phyloP scores from a whole-genome alignment of 2,888 invertebrate genomes.

The Caenorhabditis zanzibari region DNA sequence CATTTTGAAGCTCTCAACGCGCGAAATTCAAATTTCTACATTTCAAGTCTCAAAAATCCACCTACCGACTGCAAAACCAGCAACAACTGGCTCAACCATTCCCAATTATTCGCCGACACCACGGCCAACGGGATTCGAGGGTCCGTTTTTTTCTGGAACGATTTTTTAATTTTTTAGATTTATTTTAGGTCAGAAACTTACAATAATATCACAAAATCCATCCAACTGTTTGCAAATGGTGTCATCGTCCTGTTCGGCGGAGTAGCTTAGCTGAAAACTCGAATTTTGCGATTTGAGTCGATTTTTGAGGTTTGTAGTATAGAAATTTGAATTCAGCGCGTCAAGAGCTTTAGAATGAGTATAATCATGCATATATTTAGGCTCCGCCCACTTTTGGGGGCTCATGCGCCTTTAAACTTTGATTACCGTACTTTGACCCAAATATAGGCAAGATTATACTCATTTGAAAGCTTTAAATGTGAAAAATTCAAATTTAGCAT shows the following conservation, averaged over 20 bases:
- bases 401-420: neutral
- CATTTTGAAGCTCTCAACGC: too few species aligned
- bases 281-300: neutral
- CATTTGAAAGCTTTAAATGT: too few species aligned
- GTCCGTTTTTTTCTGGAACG: conserved; percentile 67
- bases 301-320: neutral
- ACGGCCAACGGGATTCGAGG: conserved; percentile 57
- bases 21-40: neutral
- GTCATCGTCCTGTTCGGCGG: conserved; percentile 65
- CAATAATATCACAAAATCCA: conserved; percentile 52
- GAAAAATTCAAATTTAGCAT: neutral
- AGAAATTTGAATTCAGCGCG: neutral
- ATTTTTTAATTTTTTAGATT: neutral
- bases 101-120: conserved; percentile 59
- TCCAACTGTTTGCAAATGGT: conserved; percentile 22
- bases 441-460: neutral
- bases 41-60: neutral
- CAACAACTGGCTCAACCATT: conserved; percentile 58
- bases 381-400: neutral
- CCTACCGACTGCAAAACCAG: conserved; percentile 62
- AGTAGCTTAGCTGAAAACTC: conserved; percentile 64
- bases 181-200: neutral
- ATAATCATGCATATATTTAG: neutral
- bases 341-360: neutral
- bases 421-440: neutral